Base-by-base conservation (phyloP, 2,113 vertebrate species). In the Hippocampus barbouri region DNA sequence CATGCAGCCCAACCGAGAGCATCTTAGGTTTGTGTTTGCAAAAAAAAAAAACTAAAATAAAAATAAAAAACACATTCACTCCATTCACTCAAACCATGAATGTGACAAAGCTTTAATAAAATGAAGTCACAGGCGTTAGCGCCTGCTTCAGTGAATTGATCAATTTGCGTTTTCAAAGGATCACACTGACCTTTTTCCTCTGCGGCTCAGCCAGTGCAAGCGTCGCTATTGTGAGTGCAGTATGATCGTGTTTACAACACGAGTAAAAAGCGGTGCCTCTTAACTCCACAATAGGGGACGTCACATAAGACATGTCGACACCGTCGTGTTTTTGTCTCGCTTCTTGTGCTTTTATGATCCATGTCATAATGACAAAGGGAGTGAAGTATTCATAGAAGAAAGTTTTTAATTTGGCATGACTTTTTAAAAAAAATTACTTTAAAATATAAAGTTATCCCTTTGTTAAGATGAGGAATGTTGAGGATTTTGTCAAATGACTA, bases 61-160 rank as follows among this genome's bases (percentile, higher is more conserved):
- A 71, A 63, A n/a, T n/a, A n/a, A 51, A 66, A 76, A 25, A 25
- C 25, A 25, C 25, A 25, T 25, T 25, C 25, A 25, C 25, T 25
- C 25, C 25, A 25, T 25, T 25, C 21, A 43, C 40, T 70, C 4
- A 7, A 54, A 38, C 45, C 51, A 69, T 72, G 3, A 43, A 62
- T 21, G 23, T 68, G 77, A 74, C 63, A 65, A 71, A 68, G 66
- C 54, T 45, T 63, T 27, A 34, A 27, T 38, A 8, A 67, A 30
- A 60, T 49, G 59, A 73, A 62, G 57, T 78, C 74, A 79, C 56
- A 60, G 34, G 60, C 68, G 69, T 78, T 23, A n/a, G 30, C n/a
- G 1, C 20, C 21, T 30, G n/a, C 54, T 74, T 7, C 4, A 0
- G 47, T 51, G 53, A 80, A 76, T 56, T 74, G 38, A 77, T 81